Percentiles rank a stretch among this genome's conserved stretches.
Conservation (phyloP, 2,113 vertebrate genomes). For the Artemisiospiza belli region DNA sequence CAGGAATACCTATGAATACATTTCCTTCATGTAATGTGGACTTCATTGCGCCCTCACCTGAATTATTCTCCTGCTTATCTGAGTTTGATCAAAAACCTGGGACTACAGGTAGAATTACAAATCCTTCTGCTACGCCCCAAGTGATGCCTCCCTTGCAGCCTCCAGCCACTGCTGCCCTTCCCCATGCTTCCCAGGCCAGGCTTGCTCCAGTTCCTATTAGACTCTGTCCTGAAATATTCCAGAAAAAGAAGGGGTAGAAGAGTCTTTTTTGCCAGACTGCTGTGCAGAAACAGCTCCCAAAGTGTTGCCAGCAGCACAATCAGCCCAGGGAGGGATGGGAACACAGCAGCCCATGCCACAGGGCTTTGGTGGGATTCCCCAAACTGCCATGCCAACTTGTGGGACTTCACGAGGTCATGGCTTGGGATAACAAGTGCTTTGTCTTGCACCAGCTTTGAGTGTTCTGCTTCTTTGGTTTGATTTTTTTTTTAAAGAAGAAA, state of each 20-base stretch:
- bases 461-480: not conserved
- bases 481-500: not conserved
- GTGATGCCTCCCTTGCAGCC: not conserved
- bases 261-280: not conserved
- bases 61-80: not conserved
- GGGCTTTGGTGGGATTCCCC: not conserved
- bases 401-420: not conserved
- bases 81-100: not conserved
- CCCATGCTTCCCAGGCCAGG: not conserved
- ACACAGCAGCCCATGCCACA: rapidly evolving
- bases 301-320: not conserved
- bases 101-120: not conserved
- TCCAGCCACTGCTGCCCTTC: not conserved
- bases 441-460: not conserved
- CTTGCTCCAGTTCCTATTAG: not conserved
- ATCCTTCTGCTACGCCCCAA: not conserved
- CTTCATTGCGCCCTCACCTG: not conserved
- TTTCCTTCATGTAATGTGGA: not conserved
- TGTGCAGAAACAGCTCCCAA: not conserved
- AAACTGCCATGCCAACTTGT: rapidly evolving
- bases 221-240: not conserved
- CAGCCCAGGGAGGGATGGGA: not conserved
- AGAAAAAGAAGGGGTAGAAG: not conserved
- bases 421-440: not conserved
- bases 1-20: not conserved